Conservation (phyloP, 1,140 invertebrate genomes). For the Asobara japonica region DNA sequence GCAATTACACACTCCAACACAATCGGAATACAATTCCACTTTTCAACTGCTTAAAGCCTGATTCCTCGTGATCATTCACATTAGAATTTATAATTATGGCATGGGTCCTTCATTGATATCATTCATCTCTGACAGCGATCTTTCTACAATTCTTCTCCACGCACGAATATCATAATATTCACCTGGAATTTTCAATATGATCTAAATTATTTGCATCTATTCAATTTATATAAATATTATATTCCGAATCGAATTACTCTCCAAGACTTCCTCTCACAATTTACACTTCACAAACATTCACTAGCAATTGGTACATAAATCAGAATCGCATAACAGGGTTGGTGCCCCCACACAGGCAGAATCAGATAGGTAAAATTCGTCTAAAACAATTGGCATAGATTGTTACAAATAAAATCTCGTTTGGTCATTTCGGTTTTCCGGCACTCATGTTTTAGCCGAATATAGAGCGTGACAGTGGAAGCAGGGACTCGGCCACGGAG, state of each 20-base stretch:
- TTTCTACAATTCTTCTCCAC: not conserved
- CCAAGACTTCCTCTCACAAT: not conserved
- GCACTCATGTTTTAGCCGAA: not conserved
- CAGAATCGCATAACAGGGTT: not conserved
- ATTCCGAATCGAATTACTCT: not conserved
- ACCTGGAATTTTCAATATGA: not conserved
- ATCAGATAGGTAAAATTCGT: not conserved
- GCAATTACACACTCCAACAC: too few species aligned
- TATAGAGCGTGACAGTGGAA: not conserved
- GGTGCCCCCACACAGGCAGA: not conserved
- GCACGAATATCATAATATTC: not conserved
- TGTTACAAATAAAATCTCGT: not conserved
- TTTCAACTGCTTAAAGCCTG: too few species aligned
- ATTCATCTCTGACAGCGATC: not conserved
- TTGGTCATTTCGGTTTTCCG: not conserved
- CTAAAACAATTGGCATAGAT: not conserved
- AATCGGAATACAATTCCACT: too few species aligned
- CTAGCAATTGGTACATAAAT: not conserved
- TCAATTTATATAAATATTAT: not conserved
- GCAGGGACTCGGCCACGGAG: not conserved
- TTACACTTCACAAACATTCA: not conserved
- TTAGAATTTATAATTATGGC: too few species aligned
- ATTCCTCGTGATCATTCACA: too few species aligned
- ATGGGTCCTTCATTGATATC: too few species aligned
- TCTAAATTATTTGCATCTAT: not conserved